A percentile compares a stretch with the other conserved stretches of the same genome.
These are phyloP conservation scores for Tetraodon nigroviridis DNA, from an alignment of 2,113 vertebrate species.

Conservation along the genomic window DNA sequence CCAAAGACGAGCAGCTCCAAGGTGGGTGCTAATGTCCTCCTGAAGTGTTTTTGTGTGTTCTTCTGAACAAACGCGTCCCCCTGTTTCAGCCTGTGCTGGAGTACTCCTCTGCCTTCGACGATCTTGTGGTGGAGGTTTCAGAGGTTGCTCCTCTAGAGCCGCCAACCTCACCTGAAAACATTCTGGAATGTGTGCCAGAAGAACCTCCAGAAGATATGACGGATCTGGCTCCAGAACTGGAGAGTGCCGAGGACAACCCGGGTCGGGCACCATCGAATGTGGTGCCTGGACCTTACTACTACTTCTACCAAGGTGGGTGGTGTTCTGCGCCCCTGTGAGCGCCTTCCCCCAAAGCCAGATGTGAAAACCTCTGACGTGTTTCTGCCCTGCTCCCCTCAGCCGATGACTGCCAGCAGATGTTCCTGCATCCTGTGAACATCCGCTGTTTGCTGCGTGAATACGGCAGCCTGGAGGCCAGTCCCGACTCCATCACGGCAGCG, in stretches of 20 bases:
- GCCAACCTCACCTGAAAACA: constrained; percentile 25
- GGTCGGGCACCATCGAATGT: constrained; percentile 52
- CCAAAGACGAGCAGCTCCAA: constrained; percentile 52
- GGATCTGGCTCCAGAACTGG: constrained; percentile 45
- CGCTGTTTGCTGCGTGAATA: constrained; percentile 91
- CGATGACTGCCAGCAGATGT: constrained; percentile 97
- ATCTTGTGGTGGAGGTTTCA: constrained; percentile 67
- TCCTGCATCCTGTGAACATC: constrained; percentile 93
- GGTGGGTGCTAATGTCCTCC: constrained; percentile 35
- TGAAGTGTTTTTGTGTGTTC: background rate
- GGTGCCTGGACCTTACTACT: constrained; percentile 86
- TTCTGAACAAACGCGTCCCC: background rate
- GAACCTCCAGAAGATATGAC: constrained; percentile 41
- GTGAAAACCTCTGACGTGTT: background rate
- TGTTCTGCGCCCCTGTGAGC: background rate
- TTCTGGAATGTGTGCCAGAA: constrained; percentile 66
- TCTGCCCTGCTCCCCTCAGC: constrained; percentile 66
- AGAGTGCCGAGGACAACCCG: constrained; percentile 38
- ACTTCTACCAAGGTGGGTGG: constrained; percentile 93
- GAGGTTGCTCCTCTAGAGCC: constrained; percentile 57
- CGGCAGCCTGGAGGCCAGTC: constrained; percentile 91
- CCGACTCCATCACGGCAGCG: constrained; percentile 86
- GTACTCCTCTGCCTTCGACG: constrained; percentile 88
- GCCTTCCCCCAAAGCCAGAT: no score
- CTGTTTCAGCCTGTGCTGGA: constrained; percentile 76